Base-by-base conservation (phyloP, 2,113 vertebrate species). In the Dicentrarchus labrax region DNA sequence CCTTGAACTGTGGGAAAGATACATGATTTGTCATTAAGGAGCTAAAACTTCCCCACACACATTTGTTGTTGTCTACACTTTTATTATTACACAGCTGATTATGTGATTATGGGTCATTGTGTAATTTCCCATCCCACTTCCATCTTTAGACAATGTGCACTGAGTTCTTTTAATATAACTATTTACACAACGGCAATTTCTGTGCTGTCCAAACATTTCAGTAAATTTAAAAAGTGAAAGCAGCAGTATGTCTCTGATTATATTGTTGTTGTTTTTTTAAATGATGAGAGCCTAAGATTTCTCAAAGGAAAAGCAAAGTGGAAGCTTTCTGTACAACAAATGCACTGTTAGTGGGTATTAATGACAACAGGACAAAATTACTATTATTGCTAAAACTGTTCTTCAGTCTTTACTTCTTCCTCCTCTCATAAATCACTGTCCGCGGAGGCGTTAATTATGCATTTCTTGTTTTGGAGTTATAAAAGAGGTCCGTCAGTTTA, bases 371-470 rank as follows among this genome's bases (percentile, higher is more conserved):
- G 22, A 56, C 4, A 1, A 57, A 36, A 48, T 59, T 38, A 5
- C 15, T 24, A 1, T 36, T 17, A 8, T 64, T 53, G 4, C 19
- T 56, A 36, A 48, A 59, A 53, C 17, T 5, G 2, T 22, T 66
- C 24, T 4, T 2, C 13, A 12, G 1, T 57, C 51, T 5, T 60
- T 39, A 8, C 13, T 8, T 51, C 38, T 36, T 36, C 12, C 22
- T n/a, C 22, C 6, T 56, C 39, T 17, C 24, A 57, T 50, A 51
- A 78, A 72, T 51, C 60, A 54, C 48, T 16, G 19, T 71, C 59
- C 1, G 7, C 56, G 47, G 15, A 64, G 30, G 22, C 62, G 54
- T 82, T 66, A 41, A 74, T 72, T 72, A 22, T 12, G 51, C 68
- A 54, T 74, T 5, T 65, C 68, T 15, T 74, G 56, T 41, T 67